Conservation (phyloP, 2,888 invertebrate genomes). For the Tetheella fluctuosa region DNA sequence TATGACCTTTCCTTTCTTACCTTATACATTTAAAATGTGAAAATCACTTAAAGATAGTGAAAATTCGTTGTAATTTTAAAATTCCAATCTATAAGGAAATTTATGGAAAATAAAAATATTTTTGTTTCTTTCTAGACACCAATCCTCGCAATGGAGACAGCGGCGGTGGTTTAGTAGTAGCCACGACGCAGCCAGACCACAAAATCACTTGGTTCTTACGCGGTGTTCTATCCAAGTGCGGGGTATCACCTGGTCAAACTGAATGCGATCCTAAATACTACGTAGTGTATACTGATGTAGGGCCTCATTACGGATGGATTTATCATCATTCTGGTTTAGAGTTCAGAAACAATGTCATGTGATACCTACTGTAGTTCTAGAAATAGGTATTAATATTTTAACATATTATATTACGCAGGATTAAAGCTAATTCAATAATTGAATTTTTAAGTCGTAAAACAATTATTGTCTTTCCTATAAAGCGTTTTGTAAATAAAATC, state of each 20-base stretch:
- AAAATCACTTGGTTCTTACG: constrained; percentile 70
- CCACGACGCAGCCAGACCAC: constrained; percentile 62
- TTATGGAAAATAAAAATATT: constrained; percentile 12
- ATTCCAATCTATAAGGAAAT: no score
- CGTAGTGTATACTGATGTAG: constrained; percentile 71
- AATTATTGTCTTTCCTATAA: no score
- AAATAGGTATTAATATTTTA: no score
- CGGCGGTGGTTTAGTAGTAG: constrained; percentile 84
- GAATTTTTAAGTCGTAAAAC: no score
- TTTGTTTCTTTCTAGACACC: constrained; percentile 58
- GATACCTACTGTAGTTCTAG: neutral
- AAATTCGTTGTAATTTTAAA: no score
- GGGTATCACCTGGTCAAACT: constrained; percentile 47
- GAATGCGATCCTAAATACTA: constrained; percentile 65
- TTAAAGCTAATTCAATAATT: no score
- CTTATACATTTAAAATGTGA: no score
- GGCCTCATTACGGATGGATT: constrained; percentile 74
- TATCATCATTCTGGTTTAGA: constrained; percentile 64
- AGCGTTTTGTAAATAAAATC: no score
- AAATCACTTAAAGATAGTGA: no score
- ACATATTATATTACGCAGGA: no score
- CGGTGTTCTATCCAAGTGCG: constrained; percentile 75
- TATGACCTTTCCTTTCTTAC: no score
- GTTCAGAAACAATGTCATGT: constrained; percentile 51
- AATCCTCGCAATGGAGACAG: constrained; percentile 87